Evolutionary conservation across 2,888 invertebrate genomes (phyloP), one percentile per base, ranked within the genome.

Genomic region (Ryuthela nishihirai): DNA sequence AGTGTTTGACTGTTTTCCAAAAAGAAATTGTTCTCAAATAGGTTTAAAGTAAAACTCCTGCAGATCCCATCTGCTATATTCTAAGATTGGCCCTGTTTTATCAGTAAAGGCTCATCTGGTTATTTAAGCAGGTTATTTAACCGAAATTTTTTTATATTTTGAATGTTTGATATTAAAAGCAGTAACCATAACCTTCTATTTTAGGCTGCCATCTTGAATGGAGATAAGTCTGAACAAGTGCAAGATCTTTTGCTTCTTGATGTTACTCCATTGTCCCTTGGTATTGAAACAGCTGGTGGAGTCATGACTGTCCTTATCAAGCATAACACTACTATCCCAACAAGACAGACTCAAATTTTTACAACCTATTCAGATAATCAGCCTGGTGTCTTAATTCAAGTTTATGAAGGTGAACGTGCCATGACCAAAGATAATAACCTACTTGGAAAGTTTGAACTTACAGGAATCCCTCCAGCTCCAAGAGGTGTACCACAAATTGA

Each of bases 341-440:
- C 92, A 61, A 95, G 95, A 77, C 92, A 94, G 76, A 91, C 92
- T 0, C 93, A 95, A 74, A 92, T 88, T 26, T 95, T 95, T 79
- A 94, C 94, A 67, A 97, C 97, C 3, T 95, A 94, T 76, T 88
- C 93, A 0, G 97, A 98, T 77, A 98, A 98, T 78, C 97, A 98
- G 75, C 94, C 95, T 38, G 94, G 91, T 70, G 94, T 94, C 63
- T 79, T 90, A 69, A 91, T 94, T 64, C 79, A 79, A 69, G 73
- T 76, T 32, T 74, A 66, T 61, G 74, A 74, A 65, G 76, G 76
- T 26, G 76, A 76, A 60, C 67, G 76, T 18, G 72, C 75, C 12
- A 74, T 75, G 73, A 76, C 75, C 15, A 72, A 71, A 42, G 75
- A 75, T 67, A 76, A 76, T 65, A 70, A 73, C 55, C 67, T 67